A percentile compares a stretch with the other conserved stretches of the same genome.
Evolutionary conservation across 2,113 vertebrate genomes (phyloP).

Genomic region (Cyanoliseus patagonus): DNA sequence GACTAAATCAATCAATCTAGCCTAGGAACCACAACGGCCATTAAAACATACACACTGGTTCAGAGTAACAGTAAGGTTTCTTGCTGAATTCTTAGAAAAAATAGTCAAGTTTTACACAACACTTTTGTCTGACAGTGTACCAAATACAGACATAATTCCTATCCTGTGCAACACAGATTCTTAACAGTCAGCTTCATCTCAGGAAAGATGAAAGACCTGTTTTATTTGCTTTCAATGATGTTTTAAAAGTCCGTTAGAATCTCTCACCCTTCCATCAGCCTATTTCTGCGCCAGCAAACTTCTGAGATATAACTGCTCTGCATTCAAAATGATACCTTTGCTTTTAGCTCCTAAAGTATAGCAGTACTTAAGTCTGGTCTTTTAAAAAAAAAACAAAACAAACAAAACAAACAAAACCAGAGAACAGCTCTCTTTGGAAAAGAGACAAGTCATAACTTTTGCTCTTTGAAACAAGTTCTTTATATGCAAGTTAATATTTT

Average conservation of each 20-base stretch:
- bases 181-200: background rate
- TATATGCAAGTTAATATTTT: background rate
- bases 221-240: background rate
- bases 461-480: background rate
- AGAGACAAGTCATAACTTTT: background rate
- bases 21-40: background rate
- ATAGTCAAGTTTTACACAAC: background rate
- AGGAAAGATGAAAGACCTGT: background rate
- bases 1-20: background rate
- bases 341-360: background rate
- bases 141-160: background rate
- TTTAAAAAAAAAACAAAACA: background rate
- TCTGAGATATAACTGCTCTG: background rate
- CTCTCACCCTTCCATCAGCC: background rate
- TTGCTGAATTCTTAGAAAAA: background rate
- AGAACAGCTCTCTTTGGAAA: background rate
- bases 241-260: background rate
- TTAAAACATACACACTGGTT: background rate
- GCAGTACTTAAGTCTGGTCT: background rate
- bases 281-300: background rate
- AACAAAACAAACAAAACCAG: background rate
- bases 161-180: background rate
- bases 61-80: background rate
- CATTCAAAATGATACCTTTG: background rate
- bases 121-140: background rate